A percentile compares a stretch with the other conserved stretches of the same genome.
Conservation (phyloP, 2,888 invertebrate species). For the Pardosa pseudoannulata region DNA sequence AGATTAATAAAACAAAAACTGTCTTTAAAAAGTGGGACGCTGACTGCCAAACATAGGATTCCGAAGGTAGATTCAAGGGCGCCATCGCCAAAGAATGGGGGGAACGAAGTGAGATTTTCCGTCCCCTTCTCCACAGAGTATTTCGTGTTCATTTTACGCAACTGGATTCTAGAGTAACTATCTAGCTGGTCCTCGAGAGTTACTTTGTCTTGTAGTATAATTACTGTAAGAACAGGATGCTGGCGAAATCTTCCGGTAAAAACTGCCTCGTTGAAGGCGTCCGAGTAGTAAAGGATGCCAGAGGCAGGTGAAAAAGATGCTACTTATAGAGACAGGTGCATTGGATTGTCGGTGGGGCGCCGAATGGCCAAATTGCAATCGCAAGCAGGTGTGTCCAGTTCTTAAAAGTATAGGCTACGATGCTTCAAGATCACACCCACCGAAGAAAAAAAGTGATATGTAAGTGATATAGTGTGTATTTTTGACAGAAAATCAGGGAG, state of each 20-base stretch:
- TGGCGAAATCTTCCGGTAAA: slow-evolving; percentile 37
- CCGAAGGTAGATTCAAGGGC: neutral
- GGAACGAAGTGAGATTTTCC: slow-evolving; percentile 2
- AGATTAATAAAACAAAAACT: too few species aligned
- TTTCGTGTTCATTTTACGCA: slow-evolving; percentile 16
- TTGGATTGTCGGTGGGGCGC: slow-evolving; percentile 19
- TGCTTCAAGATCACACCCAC: neutral
- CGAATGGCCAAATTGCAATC: slow-evolving; percentile 1
- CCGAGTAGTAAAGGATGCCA: neutral
- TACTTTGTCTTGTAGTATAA: slow-evolving; percentile 17
- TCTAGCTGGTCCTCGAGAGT: neutral
- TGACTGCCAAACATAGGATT: neutral
- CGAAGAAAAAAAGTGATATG: neutral
- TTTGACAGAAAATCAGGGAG: neutral
- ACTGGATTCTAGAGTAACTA: neutral
- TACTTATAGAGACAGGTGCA: slow-evolving; percentile 49
- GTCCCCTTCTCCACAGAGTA: neutral
- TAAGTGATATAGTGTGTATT: neutral
- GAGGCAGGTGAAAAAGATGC: slow-evolving; percentile 50
- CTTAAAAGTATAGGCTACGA: slow-evolving; percentile 10
- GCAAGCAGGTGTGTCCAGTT: slow-evolving; percentile 37
- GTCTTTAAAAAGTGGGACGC: neutral
- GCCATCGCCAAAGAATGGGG: neutral
- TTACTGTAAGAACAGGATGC: slow-evolving; percentile 56
- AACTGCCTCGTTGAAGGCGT: neutral